Evolutionary conservation across 2,113 vertebrate genomes (phyloP).

Genomic region (Vicugna pacos): DNA sequence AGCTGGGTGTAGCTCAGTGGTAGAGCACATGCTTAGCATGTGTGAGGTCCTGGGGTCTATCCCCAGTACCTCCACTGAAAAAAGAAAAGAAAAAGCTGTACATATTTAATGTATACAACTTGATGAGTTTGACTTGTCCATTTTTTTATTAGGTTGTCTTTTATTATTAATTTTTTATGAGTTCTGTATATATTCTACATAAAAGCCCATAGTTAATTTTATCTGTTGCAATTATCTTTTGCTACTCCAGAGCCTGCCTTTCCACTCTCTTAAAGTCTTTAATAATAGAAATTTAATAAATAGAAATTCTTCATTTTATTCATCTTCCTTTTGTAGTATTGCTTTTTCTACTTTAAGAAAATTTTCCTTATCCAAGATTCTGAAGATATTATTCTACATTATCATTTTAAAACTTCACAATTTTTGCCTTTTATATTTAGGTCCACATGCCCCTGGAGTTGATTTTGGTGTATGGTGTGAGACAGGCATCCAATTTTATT

Average conservation of each 20-base stretch:
- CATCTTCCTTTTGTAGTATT: not conserved
- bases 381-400: not conserved
- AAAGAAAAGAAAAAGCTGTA: not conserved
- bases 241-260: not conserved
- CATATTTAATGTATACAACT: not conserved
- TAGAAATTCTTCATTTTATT: not conserved
- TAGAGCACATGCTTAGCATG: too few species aligned
- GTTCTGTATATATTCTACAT: not conserved
- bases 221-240: not conserved
- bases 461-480: constrained; percentile 23
- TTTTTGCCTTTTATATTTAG: not conserved
- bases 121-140: not conserved
- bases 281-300: not conserved
- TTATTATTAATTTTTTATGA: not conserved
- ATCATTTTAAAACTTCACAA: not conserved
- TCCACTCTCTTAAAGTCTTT: constrained; percentile 5
- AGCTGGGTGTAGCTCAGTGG: too few species aligned
- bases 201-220: not conserved
- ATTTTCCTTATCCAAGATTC: not conserved
- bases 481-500: constrained; percentile 9
- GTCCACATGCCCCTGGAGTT: not conserved
- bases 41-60: too few species aligned
- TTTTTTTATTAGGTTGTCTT: not conserved
- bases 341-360: not conserved
- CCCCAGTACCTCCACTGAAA: too few species aligned